phyloP scores from a whole-genome alignment of 30 jellyfish, hydroid and myxozoan species.

The Haliclystus octoradiatus region DNA sequence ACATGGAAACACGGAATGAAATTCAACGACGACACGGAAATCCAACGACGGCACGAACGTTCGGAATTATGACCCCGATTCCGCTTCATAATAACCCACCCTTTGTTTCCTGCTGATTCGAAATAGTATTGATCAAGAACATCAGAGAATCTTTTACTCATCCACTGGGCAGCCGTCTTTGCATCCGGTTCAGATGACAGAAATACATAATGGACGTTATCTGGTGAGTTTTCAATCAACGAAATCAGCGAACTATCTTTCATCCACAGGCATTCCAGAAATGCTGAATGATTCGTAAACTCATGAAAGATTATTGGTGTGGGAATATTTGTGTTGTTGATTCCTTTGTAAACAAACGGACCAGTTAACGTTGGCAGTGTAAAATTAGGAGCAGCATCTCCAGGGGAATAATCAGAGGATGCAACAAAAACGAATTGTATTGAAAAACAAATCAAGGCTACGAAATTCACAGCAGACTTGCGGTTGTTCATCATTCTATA shows the following conservation, averaged over 20 bases:
- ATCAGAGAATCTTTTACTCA: slow-evolving; percentile 56
- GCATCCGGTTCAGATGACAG: slow-evolving; percentile 71
- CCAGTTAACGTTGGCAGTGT: slow-evolving; percentile 66
- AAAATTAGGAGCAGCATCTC: slow-evolving; percentile 87
- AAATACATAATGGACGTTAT: slow-evolving; percentile 78
- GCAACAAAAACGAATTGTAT: too few relatives aligned
- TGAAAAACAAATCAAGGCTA: too few relatives aligned
- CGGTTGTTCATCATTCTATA: too few relatives aligned
- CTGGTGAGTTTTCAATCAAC: slow-evolving; percentile 70
- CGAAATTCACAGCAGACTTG: too few relatives aligned
- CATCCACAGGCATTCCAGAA: slow-evolving; percentile 85
- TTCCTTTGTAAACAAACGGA: slow-evolving; percentile 74
- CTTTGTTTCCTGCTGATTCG: slow-evolving; percentile 1
- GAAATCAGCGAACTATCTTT: slow-evolving; percentile 68
- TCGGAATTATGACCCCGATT: too few relatives aligned
- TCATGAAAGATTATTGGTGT: slow-evolving; percentile 95
- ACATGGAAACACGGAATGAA: too few relatives aligned
- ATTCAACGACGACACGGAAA: too few relatives aligned
- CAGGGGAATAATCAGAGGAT: slow-evolving; percentile 26
- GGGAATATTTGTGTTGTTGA: slow-evolving; percentile 50
- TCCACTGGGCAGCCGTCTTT: slow-evolving; percentile 74
- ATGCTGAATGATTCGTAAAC: slow-evolving; percentile 74
- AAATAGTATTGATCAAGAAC: slow-evolving; percentile 47
- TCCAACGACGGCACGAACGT: too few relatives aligned
- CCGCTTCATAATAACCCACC: too few relatives aligned